Evolutionary conservation across 1,140 invertebrate species (phyloP).

Genomic region (Probaryconus sp.): DNA sequence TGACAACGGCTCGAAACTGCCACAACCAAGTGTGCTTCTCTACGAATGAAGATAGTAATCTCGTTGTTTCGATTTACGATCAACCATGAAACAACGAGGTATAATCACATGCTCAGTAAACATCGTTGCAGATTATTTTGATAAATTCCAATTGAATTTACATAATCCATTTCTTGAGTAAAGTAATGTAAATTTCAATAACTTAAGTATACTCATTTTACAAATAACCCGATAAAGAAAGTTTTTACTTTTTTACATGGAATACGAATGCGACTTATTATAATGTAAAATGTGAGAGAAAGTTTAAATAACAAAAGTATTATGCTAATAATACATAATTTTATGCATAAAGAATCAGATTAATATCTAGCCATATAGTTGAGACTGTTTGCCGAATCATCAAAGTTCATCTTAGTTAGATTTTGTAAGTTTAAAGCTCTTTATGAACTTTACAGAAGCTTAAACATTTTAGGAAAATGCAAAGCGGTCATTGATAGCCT

Average conservation of each 20-base stretch:
- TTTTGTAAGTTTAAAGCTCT: slow-evolving; percentile 35
- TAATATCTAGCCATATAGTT: slow-evolving; percentile 24
- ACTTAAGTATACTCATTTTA: too few relatives aligned
- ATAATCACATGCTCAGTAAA: slow-evolving; percentile 16
- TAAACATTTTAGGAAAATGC: slow-evolving; percentile 31
- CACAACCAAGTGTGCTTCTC: slow-evolving; percentile 27
- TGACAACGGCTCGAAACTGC: slow-evolving; percentile 29
- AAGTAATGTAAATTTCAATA: too few relatives aligned
- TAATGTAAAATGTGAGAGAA: too few relatives aligned
- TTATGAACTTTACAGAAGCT: slow-evolving; percentile 25
- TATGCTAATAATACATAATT: slow-evolving; percentile 19
- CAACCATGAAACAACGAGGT: slow-evolving; percentile 31
- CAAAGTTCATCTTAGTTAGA: slow-evolving; percentile 22
- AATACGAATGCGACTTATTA: too few relatives aligned
- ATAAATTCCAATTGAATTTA: neutral
- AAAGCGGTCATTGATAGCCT: slow-evolving; percentile 30
- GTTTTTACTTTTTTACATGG: too few relatives aligned
- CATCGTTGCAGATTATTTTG: neutral
- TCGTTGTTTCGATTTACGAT: slow-evolving; percentile 38
- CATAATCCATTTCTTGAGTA: too few relatives aligned
- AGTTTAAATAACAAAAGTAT: slow-evolving; percentile 17
- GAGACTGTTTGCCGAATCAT: slow-evolving; percentile 28
- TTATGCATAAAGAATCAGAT: slow-evolving; percentile 28
- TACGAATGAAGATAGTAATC: slow-evolving; percentile 40
- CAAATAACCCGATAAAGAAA: neutral